Base-by-base conservation (phyloP, 1,140 invertebrate genomes). In the Micrasema minimum region DNA sequence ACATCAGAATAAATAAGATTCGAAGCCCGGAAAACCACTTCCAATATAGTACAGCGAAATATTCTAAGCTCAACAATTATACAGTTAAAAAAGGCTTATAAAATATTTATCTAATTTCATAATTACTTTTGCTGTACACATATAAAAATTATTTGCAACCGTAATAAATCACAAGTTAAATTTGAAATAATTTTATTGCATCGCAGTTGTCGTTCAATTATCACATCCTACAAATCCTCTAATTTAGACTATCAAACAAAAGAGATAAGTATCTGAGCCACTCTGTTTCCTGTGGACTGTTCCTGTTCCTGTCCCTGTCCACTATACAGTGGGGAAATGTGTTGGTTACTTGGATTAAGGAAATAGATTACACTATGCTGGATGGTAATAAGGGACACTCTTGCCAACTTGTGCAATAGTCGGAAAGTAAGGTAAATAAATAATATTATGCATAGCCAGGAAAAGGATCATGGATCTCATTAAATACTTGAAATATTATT, bases 21-120 rank as follows among this genome's bases (percentile, higher is more conserved):
- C 20, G 22, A 48, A 64, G 48, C 26, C 7, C 26, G 7, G 2
- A 31, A 31, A 31, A 31, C 26, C 26, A 31, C 26, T 31, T 31
- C 26, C 26, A 66, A 10, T 55, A 31, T 55, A 20, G 12, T 31
- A 66, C 23, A 50, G 41, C 20, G 64, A 38, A 61, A 64, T 46
- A 46, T 31, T 64, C 66, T 46, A 69, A 69, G 55, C 51, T 22
- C 66, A 69, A 59, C 50, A 69, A 59, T 41, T 69, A 59, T 69
- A 67, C 66, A 69, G 53, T 69, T 55, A 67, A 67, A 64, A 66
- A 67, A 46, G 26, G 22, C 66, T 69, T 69, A 68, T 68, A 69
- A 69, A 69, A 69, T 62, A 69, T 64, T 62, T 38, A 38, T 53
- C 37, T 53, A 55, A 23, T 67, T 55, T 64, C 48, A 50, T 41